Conservation (phyloP, 1,140 invertebrate genomes). For the Campodea augens region DNA sequence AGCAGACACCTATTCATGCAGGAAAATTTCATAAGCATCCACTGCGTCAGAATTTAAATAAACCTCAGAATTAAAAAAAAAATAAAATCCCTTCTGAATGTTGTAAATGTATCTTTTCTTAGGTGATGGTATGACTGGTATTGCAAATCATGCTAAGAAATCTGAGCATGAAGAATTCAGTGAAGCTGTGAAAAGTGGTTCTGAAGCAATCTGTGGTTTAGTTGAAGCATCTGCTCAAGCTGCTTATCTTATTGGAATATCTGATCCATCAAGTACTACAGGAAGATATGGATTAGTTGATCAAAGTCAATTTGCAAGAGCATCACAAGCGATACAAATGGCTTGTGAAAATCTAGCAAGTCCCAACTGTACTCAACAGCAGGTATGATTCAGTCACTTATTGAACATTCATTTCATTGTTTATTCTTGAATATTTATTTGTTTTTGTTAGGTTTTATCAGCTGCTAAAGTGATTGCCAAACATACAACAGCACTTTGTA, state of each 20-base stretch:
- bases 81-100: background rate
- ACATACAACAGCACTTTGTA: conserved; percentile 87
- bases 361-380: conserved; percentile 56
- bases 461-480: conserved; percentile 89
- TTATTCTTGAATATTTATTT: background rate
- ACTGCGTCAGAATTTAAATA: too few species aligned
- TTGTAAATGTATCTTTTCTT: conserved; percentile 15
- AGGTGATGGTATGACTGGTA: conserved; percentile 83
- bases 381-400: conserved; percentile 26
- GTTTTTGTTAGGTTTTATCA: conserved; percentile 43
- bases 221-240: conserved; percentile 88
- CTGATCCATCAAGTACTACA: conserved; percentile 76
- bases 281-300: conserved; percentile 80
- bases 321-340: conserved; percentile 68
- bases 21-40: too few species aligned
- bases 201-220: conserved; percentile 70
- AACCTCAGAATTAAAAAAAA: background rate
- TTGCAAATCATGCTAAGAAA: conserved; percentile 77
- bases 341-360: conserved; percentile 66
- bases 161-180: conserved; percentile 73
- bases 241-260: conserved; percentile 82
- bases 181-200: conserved; percentile 63
- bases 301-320: conserved; percentile 68
- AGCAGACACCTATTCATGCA: too few species aligned
- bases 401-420: conserved; percentile 5